These are phyloP conservation scores for Steromphala cineraria DNA, from an alignment of 2,888 invertebrate species.

Conservation along the genomic window DNA sequence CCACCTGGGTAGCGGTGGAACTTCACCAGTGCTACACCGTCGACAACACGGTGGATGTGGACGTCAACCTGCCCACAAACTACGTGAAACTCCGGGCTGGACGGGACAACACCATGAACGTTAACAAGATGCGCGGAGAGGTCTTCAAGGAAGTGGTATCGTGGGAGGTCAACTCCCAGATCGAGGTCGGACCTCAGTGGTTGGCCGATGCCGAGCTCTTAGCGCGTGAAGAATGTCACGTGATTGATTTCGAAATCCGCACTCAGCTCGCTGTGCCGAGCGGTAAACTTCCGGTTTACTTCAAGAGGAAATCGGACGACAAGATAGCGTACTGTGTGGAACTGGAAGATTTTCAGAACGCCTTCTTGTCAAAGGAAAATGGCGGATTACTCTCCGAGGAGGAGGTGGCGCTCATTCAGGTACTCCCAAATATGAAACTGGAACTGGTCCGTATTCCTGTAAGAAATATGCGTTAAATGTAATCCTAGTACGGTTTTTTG, in stretches of 20 bases:
- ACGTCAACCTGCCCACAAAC: slow-evolving; percentile 39
- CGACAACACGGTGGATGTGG: slow-evolving; percentile 31
- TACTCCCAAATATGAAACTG: no score
- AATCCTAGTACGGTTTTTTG: no score
- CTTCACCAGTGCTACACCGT: slow-evolving; percentile 40
- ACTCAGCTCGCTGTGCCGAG: slow-evolving; percentile 38
- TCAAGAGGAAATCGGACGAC: slow-evolving; percentile 34
- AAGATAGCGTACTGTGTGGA: slow-evolving; percentile 26
- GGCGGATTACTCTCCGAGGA: slow-evolving; percentile 37
- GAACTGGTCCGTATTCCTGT: no score
- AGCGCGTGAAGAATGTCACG: slow-evolving; percentile 36
- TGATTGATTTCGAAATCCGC: slow-evolving; percentile 45
- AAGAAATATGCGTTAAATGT: no score
- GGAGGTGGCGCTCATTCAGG: slow-evolving; percentile 26
- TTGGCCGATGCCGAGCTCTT: slow-evolving; percentile 39
- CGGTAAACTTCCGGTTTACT: slow-evolving; percentile 36
- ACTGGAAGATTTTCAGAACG: slow-evolving; percentile 31
- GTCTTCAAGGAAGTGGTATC: slow-evolving; percentile 42
- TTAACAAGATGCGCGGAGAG: slow-evolving; percentile 44
- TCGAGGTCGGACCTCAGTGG: slow-evolving; percentile 42
- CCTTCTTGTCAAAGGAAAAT: slow-evolving; percentile 31
- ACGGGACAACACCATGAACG: slow-evolving; percentile 40
- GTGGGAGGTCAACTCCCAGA: slow-evolving; percentile 46
- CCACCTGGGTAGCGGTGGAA: slow-evolving; percentile 44
- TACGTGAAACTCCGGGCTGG: slow-evolving; percentile 39